A percentile compares a stretch with the other conserved stretches of the same genome.
Conservation (phyloP, 2,113 vertebrate species). For the Sardina pilchardus region DNA sequence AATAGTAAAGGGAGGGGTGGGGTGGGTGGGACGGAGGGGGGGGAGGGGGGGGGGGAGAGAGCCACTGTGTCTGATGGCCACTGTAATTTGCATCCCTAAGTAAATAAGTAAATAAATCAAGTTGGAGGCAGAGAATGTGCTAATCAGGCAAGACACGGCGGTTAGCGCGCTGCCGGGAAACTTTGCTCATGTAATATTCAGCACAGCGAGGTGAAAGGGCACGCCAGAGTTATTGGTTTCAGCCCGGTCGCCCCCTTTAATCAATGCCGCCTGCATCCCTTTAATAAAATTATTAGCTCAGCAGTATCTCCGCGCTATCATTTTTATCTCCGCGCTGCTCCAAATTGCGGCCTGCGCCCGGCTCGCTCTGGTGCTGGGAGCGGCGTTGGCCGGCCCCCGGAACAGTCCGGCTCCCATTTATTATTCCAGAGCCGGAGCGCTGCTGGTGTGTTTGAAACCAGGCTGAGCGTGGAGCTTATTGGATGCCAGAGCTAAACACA, state of each 20-base stretch:
- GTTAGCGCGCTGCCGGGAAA: conserved; percentile 75
- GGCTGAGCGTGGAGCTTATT: conserved; percentile 66
- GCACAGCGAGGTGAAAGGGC: conserved; percentile 75
- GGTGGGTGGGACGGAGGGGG: conserved; percentile 44
- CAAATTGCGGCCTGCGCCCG: conserved; percentile 69
- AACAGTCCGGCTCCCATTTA: conserved; percentile 65
- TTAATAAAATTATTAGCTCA: conserved; percentile 84
- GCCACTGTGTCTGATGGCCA: conserved; percentile 71
- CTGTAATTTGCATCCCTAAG: conserved; percentile 79
- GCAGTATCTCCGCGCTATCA: conserved; percentile 75
- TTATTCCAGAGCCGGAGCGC: conserved; percentile 68
- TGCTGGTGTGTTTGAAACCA: conserved; percentile 69
- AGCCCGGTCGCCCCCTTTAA: conserved; percentile 79
- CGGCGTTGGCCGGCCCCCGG: conserved; percentile 61
- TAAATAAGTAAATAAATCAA: conserved; percentile 84
- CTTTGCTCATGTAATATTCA: conserved; percentile 84
- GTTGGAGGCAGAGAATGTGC: conserved; percentile 70
- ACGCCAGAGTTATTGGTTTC: conserved; percentile 79
- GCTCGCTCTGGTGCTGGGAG: conserved; percentile 69
- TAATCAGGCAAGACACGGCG: conserved; percentile 72
- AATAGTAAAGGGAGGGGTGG: conserved; percentile 45
- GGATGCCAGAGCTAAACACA: conserved; percentile 72
- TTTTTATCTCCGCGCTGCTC: conserved; percentile 73
- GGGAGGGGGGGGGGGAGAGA: conserved; percentile 46
- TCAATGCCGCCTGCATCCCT: conserved; percentile 82